Evolutionary conservation across 1,140 invertebrate genomes (phyloP).

Genomic region (Drosophila sulfurigaster): DNA sequence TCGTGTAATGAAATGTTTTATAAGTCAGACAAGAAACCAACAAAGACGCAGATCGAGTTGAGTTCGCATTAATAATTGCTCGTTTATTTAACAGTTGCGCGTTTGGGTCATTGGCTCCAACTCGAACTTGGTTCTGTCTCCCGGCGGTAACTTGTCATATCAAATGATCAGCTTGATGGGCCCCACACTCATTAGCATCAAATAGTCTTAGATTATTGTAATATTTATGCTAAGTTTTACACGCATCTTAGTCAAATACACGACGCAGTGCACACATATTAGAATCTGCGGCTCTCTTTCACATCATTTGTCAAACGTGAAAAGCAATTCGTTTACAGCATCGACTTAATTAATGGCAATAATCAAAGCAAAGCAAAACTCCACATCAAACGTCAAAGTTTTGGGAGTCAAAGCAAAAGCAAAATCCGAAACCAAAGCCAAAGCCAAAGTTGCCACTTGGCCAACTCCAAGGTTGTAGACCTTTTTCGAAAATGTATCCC

Average conservation of each 20-base stretch:
- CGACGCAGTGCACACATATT: background rate
- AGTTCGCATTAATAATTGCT: constrained; percentile 62
- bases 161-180: constrained; percentile 25
- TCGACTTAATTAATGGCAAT: constrained; percentile 69
- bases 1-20: constrained; percentile 84
- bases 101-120: constrained; percentile 72
- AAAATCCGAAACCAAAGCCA: constrained; percentile 56
- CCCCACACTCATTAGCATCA: constrained; percentile 60
- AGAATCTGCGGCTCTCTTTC: constrained; percentile 29
- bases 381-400: background rate
- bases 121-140: constrained; percentile 22
- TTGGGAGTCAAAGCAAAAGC: constrained; percentile 1
- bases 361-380: constrained; percentile 61
- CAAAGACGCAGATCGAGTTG: constrained; percentile 40
- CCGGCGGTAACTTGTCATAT: constrained; percentile 44
- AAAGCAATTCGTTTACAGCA: constrained; percentile 67
- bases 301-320: constrained; percentile 72
- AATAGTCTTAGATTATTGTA: constrained; percentile 48
- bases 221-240: constrained; percentile 80
- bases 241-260: constrained; percentile 7
- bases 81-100: constrained; percentile 62
- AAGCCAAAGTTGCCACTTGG: constrained; percentile 11
- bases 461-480: constrained; percentile 73
- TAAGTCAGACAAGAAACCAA: constrained; percentile 63
- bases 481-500: constrained; percentile 47